phyloP scores from a whole-genome alignment of 1,140 invertebrate species.

The Drosophila albomicans region DNA sequence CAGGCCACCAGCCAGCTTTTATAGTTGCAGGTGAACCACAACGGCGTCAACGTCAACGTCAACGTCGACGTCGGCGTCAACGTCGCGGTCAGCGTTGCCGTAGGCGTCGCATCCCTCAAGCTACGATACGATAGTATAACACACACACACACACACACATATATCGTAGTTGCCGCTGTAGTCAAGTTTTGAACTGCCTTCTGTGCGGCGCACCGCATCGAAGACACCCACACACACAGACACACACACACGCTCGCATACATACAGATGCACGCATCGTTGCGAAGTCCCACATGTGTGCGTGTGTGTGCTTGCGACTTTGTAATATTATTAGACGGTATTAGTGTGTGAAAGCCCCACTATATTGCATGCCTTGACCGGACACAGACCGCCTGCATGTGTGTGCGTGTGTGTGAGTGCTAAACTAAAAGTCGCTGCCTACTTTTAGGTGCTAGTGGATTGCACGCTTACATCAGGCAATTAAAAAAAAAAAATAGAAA shows the following conservation, averaged over 20 bases:
- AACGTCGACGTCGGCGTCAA: conserved; percentile 18
- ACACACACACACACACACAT: background rate
- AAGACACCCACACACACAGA: conserved; percentile 10
- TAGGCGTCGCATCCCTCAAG: conserved; percentile 50
- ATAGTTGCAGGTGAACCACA: conserved; percentile 59
- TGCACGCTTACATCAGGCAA: conserved; percentile 21
- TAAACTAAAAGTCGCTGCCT: conserved; percentile 60
- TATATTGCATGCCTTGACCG: conserved; percentile 17
- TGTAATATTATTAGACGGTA: conserved; percentile 75
- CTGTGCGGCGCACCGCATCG: background rate
- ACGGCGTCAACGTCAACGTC: conserved; percentile 21
- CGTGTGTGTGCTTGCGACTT: conserved; percentile 49
- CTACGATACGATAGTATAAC: conserved; percentile 2
- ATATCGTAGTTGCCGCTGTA: conserved; percentile 8
- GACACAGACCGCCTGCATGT: background rate
- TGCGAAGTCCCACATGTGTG: conserved; percentile 67
- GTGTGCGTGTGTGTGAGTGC: conserved; percentile 4
- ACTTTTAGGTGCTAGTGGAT: conserved; percentile 48
- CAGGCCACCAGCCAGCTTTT: conserved; percentile 62
- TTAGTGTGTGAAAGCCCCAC: conserved; percentile 43
- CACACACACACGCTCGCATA: background rate
- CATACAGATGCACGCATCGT: background rate
- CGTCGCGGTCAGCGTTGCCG: conserved; percentile 19
- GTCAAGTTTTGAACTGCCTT: conserved; percentile 35
- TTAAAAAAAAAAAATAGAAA: conserved; percentile 13